Evolutionary conservation across 2,113 vertebrate species (phyloP).

Genomic region (Phocoena phocoena): DNA sequence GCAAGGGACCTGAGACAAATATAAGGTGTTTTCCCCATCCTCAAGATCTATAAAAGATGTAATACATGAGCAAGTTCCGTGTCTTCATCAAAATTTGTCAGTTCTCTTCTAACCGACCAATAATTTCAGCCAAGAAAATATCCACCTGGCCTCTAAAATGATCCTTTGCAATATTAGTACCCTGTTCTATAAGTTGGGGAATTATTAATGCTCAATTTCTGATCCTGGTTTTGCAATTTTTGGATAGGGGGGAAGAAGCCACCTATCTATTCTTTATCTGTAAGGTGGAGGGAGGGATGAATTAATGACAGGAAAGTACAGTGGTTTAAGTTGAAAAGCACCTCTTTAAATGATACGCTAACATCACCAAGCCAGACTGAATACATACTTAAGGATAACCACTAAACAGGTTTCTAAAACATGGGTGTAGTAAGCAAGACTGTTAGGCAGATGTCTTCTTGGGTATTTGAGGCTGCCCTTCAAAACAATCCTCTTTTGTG

Average conservation of each 20-base stretch:
- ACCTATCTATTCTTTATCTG: background rate
- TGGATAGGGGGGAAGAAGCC: too few species aligned
- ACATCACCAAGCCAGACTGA: background rate
- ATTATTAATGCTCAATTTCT: background rate
- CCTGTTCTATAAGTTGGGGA: background rate
- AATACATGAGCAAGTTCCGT: background rate
- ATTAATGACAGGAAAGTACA: background rate
- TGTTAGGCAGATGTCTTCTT: background rate
- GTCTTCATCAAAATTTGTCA: background rate
- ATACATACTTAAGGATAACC: too few species aligned
- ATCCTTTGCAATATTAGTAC: background rate
- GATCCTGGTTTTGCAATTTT: background rate
- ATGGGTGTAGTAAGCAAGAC: background rate
- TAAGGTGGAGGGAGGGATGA: background rate
- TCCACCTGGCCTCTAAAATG: background rate
- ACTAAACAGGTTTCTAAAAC: background rate
- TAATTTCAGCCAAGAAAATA: background rate
- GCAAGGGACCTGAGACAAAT: background rate
- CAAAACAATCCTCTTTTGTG: background rate
- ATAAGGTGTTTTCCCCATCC: background rate
- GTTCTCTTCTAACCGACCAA: background rate
- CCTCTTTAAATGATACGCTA: background rate
- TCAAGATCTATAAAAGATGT: background rate
- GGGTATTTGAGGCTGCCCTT: background rate
- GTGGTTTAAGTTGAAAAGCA: background rate